Percentiles rank a stretch among this genome's conserved stretches.
Evolutionary conservation across 2,888 invertebrate genomes (phyloP).

Genomic region (Leucoma salicis): DNA sequence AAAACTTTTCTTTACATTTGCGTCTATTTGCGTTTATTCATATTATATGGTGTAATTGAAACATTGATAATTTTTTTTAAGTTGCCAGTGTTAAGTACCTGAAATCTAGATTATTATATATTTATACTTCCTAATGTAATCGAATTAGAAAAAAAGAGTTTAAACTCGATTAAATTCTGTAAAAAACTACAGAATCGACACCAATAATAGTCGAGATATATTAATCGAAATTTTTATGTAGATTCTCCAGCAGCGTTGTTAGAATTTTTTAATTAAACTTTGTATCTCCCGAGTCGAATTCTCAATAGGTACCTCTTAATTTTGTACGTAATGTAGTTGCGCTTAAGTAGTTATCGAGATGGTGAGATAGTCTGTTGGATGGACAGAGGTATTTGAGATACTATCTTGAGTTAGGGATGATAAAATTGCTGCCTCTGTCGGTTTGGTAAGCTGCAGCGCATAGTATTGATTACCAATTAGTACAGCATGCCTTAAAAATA

Average conservation of each 20-base stretch:
- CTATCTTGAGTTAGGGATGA: constrained; percentile 49
- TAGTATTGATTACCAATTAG: constrained; percentile 62
- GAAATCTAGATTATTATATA: too few species aligned
- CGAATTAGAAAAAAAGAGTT: too few species aligned
- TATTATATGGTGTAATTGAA: too few species aligned
- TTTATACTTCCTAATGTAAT: too few species aligned
- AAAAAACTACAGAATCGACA: neutral
- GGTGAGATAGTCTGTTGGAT: constrained; percentile 46
- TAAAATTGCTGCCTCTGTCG: constrained; percentile 49
- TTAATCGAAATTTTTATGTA: constrained; percentile 33
- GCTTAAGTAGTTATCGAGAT: constrained; percentile 49
- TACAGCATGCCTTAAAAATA: constrained; percentile 38
- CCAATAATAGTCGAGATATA: neutral
- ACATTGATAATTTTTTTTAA: too few species aligned
- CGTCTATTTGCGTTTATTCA: too few species aligned
- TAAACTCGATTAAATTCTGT: too few species aligned
- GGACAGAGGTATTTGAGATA: constrained; percentile 48
- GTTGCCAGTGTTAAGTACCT: too few species aligned
- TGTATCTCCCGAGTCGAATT: constrained; percentile 38
- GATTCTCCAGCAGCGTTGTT: constrained; percentile 36
- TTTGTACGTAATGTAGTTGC: constrained; percentile 54
- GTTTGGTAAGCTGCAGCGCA: constrained; percentile 47
- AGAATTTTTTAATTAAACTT: constrained; percentile 51
- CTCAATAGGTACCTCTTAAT: constrained; percentile 56
- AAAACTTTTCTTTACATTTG: too few species aligned